phyloP scores from a whole-genome alignment of 2,797 vertebrate species.

The Pseudomugil gertrudae region DNA sequence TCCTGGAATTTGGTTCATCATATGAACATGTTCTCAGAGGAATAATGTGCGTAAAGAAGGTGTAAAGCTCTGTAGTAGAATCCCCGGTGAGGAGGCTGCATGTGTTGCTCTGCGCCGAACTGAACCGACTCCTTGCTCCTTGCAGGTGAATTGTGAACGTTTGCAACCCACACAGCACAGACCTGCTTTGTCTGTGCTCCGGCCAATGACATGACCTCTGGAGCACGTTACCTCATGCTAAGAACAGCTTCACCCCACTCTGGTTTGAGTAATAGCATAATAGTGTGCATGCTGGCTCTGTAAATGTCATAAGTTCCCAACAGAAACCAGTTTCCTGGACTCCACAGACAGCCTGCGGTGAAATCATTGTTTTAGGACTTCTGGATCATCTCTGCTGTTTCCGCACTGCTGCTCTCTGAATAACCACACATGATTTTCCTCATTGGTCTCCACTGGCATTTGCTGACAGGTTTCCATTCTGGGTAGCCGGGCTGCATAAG shows the following conservation, averaged over 20 bases:
- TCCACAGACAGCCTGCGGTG: constrained; percentile 35
- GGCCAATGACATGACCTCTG: constrained; percentile 30
- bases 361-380: constrained; percentile 55
- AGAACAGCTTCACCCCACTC: constrained; percentile 2
- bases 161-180: constrained; percentile 14
- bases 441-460: constrained; percentile 20
- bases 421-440: constrained; percentile 43
- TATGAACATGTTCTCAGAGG: constrained; percentile 42
- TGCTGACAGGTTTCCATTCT: constrained; percentile 18
- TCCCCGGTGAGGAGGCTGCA: constrained; percentile 64
- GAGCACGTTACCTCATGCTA: not conserved
- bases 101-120: constrained; percentile 49
- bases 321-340: constrained; percentile 23
- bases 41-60: constrained; percentile 45
- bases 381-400: constrained; percentile 48
- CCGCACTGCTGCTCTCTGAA: constrained; percentile 49
- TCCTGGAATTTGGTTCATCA: constrained; percentile 19
- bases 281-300: constrained; percentile 34
- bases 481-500: not conserved
- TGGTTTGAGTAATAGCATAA: constrained; percentile 11
- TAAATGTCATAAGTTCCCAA: constrained; percentile 55
- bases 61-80: constrained; percentile 64
- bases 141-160: constrained; percentile 20
- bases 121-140: constrained; percentile 11
- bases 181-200: no score